A percentile compares a stretch with the other conserved stretches of the same genome.
Evolutionary conservation across 1,140 invertebrate genomes (phyloP).

Genomic region (Periplaneta americana): DNA sequence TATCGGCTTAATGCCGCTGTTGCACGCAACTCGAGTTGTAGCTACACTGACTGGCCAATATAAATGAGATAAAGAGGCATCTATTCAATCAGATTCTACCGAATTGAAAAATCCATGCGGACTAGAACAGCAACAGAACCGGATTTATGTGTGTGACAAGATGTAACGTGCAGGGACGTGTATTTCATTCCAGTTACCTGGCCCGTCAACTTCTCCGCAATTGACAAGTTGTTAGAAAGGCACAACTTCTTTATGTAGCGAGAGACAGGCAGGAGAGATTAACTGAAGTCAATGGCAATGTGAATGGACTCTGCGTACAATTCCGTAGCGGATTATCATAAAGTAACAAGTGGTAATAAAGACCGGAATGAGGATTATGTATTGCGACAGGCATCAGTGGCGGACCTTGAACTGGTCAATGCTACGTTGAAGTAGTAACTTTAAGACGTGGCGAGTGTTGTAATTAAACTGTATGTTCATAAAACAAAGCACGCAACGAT

Average conservation of each 20-base stretch:
- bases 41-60: neutral
- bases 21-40: neutral
- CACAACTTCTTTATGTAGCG: neutral
- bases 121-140: neutral
- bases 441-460: no score
- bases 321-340: neutral
- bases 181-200: no score
- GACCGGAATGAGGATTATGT: neutral
- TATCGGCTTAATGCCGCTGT: neutral
- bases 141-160: neutral
- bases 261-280: neutral
- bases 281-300: neutral
- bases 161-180: no score
- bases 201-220: no score
- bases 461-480: no score
- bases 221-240: neutral
- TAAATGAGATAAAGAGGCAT: neutral
- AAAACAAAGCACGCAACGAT: no score
- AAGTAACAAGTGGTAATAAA: neutral
- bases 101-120: neutral
- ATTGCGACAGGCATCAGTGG: no score
- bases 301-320: neutral
- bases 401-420: no score
- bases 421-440: no score
- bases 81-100: neutral